phyloP scores from a whole-genome alignment of 2,797 vertebrate genomes.

The Carcharodon carcharias region DNA sequence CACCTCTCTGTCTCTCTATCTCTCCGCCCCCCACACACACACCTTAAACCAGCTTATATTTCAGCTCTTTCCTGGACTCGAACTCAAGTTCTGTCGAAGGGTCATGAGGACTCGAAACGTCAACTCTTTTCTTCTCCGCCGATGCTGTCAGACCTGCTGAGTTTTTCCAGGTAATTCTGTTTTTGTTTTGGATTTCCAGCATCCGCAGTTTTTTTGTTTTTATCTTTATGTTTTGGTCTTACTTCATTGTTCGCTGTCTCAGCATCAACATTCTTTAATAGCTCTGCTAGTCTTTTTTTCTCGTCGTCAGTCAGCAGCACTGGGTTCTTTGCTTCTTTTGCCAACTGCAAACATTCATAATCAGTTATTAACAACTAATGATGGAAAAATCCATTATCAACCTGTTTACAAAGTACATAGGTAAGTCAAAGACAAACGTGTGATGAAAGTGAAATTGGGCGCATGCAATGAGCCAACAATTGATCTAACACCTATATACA shows the following conservation, averaged over 20 bases:
- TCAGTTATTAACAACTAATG: not conserved
- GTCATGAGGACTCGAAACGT: no score
- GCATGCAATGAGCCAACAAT: not conserved
- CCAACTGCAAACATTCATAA: constrained; percentile 58
- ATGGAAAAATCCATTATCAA: not conserved
- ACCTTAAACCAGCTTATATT: no score
- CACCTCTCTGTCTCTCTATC: no score
- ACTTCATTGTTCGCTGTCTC: constrained; percentile 58
- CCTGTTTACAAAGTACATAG: not conserved
- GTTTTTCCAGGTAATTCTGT: no score
- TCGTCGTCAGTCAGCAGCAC: constrained; percentile 67
- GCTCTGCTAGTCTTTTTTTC: constrained; percentile 67
- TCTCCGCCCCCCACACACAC: no score
- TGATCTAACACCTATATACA: not conserved
- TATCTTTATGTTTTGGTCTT: no score
- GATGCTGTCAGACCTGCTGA: no score
- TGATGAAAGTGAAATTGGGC: not conserved
- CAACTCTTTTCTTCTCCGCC: no score
- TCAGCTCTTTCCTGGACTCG: no score
- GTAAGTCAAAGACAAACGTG: not conserved
- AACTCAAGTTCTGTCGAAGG: no score
- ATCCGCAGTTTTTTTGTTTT: no score
- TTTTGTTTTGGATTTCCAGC: no score
- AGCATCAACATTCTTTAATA: constrained; percentile 66
- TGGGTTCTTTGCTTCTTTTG: constrained; percentile 58